These are phyloP conservation scores for Alosa sapidissima DNA, from an alignment of 2,797 vertebrate species.

Conservation along the genomic window DNA sequence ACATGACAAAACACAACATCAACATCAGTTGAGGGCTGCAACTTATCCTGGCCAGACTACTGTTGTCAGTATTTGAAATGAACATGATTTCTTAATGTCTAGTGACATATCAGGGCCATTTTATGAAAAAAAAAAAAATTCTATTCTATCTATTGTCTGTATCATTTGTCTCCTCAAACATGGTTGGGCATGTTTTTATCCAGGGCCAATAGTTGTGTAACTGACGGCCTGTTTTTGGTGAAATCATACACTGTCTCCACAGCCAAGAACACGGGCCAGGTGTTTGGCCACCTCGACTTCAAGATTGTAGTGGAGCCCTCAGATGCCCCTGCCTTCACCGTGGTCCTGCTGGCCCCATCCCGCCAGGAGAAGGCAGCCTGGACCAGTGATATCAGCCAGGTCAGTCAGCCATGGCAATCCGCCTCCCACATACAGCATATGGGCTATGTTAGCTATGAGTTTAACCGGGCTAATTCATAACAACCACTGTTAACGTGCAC, in stretches of 20 bases:
- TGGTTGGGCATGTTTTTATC: neutral
- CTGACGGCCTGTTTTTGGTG: neutral
- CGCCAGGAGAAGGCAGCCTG: constrained; percentile 97
- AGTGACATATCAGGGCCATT: too few species aligned
- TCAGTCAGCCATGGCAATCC: constrained; percentile 55
- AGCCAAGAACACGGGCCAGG: constrained; percentile 89
- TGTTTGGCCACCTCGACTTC: constrained; percentile 96
- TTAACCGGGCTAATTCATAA: neutral
- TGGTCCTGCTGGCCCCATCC: constrained; percentile 90
- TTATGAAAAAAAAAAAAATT: too few species aligned
- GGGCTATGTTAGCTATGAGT: neutral
- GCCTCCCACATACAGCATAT: constrained; percentile 26
- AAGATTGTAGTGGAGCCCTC: constrained; percentile 91
- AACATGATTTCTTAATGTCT: too few species aligned
- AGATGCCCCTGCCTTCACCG: constrained; percentile 86
- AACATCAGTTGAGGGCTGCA: too few species aligned
- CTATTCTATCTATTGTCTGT: too few species aligned
- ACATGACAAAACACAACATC: too few species aligned
- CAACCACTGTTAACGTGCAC: neutral
- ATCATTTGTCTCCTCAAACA: neutral
- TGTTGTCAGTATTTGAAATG: too few species aligned
- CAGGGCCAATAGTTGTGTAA: neutral
- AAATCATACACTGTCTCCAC: constrained; percentile 33
- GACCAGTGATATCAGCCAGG: constrained; percentile 99
- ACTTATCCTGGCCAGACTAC: too few species aligned